These are phyloP conservation scores for Odontesthes bonariensis DNA, from an alignment of 2,113 vertebrate species.

Conservation along the genomic window DNA sequence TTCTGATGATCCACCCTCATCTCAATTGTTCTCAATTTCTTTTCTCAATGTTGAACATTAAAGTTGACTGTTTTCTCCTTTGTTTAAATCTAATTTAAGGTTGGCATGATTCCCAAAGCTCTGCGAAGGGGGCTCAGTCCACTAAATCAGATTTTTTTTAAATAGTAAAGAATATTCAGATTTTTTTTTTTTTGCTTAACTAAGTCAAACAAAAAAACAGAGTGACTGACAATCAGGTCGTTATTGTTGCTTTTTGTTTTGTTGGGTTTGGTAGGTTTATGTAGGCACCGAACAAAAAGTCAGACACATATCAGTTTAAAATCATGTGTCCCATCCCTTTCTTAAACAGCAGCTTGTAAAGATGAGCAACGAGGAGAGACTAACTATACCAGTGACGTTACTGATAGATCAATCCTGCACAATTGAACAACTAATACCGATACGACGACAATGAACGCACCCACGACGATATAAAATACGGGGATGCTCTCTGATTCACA, in stretches of 20 bases:
- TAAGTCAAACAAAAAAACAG: too few species aligned
- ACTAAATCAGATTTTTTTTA: background rate
- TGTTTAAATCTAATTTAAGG: constrained; percentile 15
- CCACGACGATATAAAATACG: too few species aligned
- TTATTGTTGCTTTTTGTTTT: too few species aligned
- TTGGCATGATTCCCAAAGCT: background rate
- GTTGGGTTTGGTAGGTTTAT: too few species aligned
- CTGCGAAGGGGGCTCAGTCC: background rate
- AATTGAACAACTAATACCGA: constrained; percentile 31
- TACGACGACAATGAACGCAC: constrained; percentile 17
- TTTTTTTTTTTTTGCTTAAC: background rate
- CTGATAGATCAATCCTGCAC: constrained; percentile 38
- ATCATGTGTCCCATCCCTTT: too few species aligned
- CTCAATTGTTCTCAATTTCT: constrained; percentile 1
- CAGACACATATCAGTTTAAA: too few species aligned
- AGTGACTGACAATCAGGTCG: too few species aligned
- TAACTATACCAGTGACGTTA: background rate
- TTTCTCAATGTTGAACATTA: constrained; percentile 5
- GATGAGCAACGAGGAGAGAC: background rate
- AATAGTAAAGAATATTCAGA: background rate
- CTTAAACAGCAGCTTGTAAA: too few species aligned
- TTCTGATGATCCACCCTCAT: too few species aligned
- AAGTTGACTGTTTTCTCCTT: background rate
- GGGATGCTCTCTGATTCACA: too few species aligned
- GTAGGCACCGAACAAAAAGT: too few species aligned